Percentiles rank a stretch among this genome's conserved stretches.
Conservation (phyloP, 2,888 invertebrate species). For the Endomychus coccineus region DNA sequence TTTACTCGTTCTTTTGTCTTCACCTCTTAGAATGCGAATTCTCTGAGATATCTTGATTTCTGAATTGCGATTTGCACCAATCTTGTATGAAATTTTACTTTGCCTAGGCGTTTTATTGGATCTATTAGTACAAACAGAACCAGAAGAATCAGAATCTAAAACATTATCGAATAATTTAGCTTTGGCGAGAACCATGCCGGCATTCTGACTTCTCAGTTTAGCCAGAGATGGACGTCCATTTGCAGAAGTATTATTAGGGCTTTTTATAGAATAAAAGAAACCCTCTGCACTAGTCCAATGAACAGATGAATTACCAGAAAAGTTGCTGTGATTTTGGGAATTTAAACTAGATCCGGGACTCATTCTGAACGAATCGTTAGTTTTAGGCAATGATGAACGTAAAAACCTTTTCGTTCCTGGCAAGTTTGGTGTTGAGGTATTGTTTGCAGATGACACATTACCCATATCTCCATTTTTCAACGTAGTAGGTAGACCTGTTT, state of each 20-base stretch:
- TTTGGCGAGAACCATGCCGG: slow-evolving; percentile 73
- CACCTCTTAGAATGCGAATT: slow-evolving; percentile 26
- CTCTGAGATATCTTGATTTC: slow-evolving; percentile 24
- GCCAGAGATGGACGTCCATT: slow-evolving; percentile 66
- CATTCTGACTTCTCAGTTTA: slow-evolving; percentile 63
- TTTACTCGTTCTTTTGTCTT: slow-evolving; percentile 28
- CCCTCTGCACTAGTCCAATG: slow-evolving; percentile 42
- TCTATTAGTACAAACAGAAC: slow-evolving; percentile 13
- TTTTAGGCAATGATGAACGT: slow-evolving; percentile 8
- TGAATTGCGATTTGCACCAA: slow-evolving; percentile 24
- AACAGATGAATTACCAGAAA: slow-evolving; percentile 27
- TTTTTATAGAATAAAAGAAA: slow-evolving; percentile 44
- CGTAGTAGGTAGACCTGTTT: not conserved
- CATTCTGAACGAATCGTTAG: not conserved
- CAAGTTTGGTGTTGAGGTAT: slow-evolving; percentile 8
- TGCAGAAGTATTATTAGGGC: slow-evolving; percentile 47
- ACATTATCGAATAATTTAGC: slow-evolving; percentile 63
- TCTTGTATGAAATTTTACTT: slow-evolving; percentile 20
- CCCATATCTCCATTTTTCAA: no score
- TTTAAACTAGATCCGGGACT: slow-evolving; percentile 5
- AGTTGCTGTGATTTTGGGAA: slow-evolving; percentile 15
- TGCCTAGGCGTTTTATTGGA: slow-evolving; percentile 13
- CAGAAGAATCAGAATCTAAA: slow-evolving; percentile 28
- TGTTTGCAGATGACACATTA: not conserved
- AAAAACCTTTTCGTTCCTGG: slow-evolving; percentile 9